Percentiles rank a stretch among this genome's conserved stretches.
Conservation (phyloP, 2,888 invertebrate species). For the Monopis laevigella region DNA sequence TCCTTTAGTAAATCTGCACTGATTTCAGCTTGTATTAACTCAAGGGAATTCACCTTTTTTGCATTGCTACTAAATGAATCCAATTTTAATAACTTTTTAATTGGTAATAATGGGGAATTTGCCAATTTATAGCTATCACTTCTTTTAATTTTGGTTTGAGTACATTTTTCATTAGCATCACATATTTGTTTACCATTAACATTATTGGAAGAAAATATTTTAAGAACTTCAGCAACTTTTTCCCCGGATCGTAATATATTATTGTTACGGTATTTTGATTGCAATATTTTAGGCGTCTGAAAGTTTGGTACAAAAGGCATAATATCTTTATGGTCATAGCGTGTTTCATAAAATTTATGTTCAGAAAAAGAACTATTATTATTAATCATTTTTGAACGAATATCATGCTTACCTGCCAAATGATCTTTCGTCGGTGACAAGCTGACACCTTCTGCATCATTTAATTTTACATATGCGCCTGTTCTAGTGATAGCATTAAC, state of each 20-base stretch:
- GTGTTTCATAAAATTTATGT: slow-evolving; percentile 24
- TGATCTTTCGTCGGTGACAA: slow-evolving; percentile 69
- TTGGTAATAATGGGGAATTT: slow-evolving; percentile 75
- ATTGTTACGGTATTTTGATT: slow-evolving; percentile 46
- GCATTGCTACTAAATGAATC: slow-evolving; percentile 51
- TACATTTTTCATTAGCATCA: slow-evolving; percentile 24
- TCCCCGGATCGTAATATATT: slow-evolving; percentile 37
- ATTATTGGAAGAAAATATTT: slow-evolving; percentile 50
- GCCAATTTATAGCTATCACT: slow-evolving; percentile 88
- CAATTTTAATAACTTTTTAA: slow-evolving; percentile 67
- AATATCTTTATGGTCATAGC: slow-evolving; percentile 32
- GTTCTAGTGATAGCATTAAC: slow-evolving; percentile 58
- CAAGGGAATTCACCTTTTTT: slow-evolving; percentile 60
- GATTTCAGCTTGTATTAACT: slow-evolving; percentile 70
- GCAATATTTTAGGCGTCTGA: slow-evolving; percentile 51
- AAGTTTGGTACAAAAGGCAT: slow-evolving; percentile 56
- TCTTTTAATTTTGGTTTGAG: slow-evolving; percentile 72
- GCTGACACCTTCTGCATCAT: slow-evolving; percentile 70
- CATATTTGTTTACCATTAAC: slow-evolving; percentile 29
- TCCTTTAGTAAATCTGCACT: slow-evolving; percentile 71
- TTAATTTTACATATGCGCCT: slow-evolving; percentile 79
- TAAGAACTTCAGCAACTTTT: slow-evolving; percentile 55
- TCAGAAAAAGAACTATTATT: slow-evolving; percentile 27
- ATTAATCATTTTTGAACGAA: slow-evolving; percentile 33
- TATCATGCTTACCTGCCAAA: slow-evolving; percentile 74